Conservation (phyloP, 2,113 vertebrate genomes). For the Diphyllodes magnificus region DNA sequence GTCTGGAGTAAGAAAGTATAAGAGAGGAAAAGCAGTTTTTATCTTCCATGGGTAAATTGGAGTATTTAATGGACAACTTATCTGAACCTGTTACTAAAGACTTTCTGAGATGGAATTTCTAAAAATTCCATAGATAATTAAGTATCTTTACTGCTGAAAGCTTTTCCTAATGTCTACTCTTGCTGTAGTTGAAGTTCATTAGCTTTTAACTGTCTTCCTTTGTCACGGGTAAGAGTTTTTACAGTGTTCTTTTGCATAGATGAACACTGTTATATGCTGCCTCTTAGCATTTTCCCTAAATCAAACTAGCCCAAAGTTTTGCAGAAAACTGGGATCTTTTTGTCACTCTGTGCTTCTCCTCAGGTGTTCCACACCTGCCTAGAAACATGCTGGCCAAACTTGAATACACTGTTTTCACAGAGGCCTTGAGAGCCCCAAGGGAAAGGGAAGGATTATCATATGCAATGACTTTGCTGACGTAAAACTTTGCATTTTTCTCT, state of each 20-base stretch:
- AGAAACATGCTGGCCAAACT: background rate
- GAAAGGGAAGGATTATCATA: background rate
- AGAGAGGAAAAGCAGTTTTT: accelerated
- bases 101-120: background rate
- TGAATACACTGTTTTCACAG: background rate
- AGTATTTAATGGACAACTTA: background rate
- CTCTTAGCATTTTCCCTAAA: background rate
- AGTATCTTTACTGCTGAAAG: background rate
- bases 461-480: background rate
- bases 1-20: background rate
- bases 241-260: background rate
- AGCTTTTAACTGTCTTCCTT: background rate
- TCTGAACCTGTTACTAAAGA: background rate
- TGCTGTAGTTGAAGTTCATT: background rate
- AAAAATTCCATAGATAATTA: background rate
- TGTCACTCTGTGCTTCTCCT: background rate
- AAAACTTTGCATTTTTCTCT: background rate
- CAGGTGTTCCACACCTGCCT: background rate
- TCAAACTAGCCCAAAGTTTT: background rate
- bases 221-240: background rate
- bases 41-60: background rate
- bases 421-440: background rate
- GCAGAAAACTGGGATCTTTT: background rate
- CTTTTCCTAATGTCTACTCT: background rate
- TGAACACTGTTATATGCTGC: background rate